Percentiles rank a stretch among this genome's conserved stretches.
phyloP scores from a whole-genome alignment of 2,797 vertebrate genomes.

The Clamator glandarius region DNA sequence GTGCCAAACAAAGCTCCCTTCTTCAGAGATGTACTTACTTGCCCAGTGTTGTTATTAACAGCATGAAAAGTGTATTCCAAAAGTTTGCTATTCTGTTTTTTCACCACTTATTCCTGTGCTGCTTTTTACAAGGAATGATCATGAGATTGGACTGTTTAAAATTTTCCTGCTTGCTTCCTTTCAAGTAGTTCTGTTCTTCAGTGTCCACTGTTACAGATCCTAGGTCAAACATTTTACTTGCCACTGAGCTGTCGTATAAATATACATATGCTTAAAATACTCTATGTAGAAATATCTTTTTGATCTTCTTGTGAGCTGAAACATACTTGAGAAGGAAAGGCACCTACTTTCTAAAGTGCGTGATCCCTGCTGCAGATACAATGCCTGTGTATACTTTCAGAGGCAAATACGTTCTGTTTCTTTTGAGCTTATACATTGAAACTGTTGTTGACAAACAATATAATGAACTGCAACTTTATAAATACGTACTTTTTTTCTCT shows the following conservation, averaged over 20 bases:
- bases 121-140: background rate
- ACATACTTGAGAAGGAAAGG: background rate
- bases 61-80: background rate
- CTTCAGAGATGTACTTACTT: background rate
- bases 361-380: background rate
- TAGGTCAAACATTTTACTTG: background rate
- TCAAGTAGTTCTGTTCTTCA: background rate
- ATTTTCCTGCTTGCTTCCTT: background rate
- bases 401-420: background rate
- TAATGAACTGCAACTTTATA: background rate
- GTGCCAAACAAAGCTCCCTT: background rate
- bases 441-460: background rate
- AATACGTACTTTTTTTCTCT: background rate
- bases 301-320: background rate
- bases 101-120: background rate
- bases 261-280: background rate
- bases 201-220: accelerated
- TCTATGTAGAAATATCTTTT: background rate
- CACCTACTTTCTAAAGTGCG: accelerated
- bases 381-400: background rate
- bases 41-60: background rate
- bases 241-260: background rate
- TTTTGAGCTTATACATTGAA: background rate
- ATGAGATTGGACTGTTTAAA: background rate
- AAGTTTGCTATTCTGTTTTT: background rate